Evolutionary conservation across 2,113 vertebrate species (phyloP), one percentile per base, ranked within the genome.

Genomic region (Toxostoma redivivum): DNA sequence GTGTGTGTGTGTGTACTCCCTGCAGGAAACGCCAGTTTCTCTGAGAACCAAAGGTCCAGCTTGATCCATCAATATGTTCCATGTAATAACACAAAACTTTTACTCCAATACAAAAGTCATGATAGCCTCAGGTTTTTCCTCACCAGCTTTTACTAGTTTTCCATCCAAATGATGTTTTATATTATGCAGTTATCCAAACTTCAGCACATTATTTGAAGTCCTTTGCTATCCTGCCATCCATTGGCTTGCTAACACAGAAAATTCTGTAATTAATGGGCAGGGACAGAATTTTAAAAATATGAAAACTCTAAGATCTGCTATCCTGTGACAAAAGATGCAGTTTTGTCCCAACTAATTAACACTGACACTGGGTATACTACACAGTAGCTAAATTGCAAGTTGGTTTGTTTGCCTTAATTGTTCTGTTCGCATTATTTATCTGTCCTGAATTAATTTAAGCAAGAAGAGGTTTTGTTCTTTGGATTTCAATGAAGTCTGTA

Each of bases 291-390:
- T 80, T 4, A 38, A 56, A 71, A 94, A 65, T 84, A 72, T 10
- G 40, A 89, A 94, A 96, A 82, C 47, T 88, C 88, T 69, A 66
- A 89, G 82, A 62, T n/a, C 44, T n/a, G 5, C 80, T 84, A 45
- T 78, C 20, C 19, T 78, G 25, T 88, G 58, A 93, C 70, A 92
- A 95, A 95, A 95, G 65, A 94, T 66, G 47, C 7, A n/a, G 27
- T 47, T 89, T 95, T 95, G 92, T 71, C 88, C 86, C 92, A 95
- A 56, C 84, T 97, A 97, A 97, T 97, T 96, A 96, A 62, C 84
- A 47, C n/a, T 76, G 89, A 72, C 66, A 78, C 53, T 11, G 62
- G 71, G 25, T 28, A 12, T 50, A 45, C 53, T 40, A 45, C 57
- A 61, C 16, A 64, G 73, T 30, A 94, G 83, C 48, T 95, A 94